Base-by-base conservation (phyloP, 2,888 invertebrate genomes). In the Diploptera punctata region DNA sequence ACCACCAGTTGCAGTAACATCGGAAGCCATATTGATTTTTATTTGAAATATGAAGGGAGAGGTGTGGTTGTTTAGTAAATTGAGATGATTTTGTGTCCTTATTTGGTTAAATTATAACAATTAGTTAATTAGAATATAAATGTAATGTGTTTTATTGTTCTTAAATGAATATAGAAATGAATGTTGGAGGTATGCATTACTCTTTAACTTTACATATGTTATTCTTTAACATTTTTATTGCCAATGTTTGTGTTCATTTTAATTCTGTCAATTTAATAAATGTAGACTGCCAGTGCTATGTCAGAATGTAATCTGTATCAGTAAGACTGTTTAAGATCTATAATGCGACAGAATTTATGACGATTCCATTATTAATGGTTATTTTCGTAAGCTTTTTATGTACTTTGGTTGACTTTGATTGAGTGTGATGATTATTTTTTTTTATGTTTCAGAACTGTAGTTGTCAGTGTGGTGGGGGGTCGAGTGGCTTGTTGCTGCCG, bases 21-120 rank as follows among this genome's bases (percentile, higher is more conserved):
- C 74, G 77, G 76, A 75, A 75, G 76, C 77, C 77, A 77, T 78
- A 78, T 78, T 77, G 78, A 78, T 78, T 77, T 77, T 65, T 47
- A 65, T 76, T 76, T 71, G 71, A 75, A 77, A 76, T 74, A 77
- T 75, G 75, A 75, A 73, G 75, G 74, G 75, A 77, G 76, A 78
- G 78, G 78, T 78, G 78, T 78, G 78, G 78, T 78, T 77, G 74
- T 74, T 74, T 68, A 60, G 18, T 19, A 61, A 52, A 62, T n/a
- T 69, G 65, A 70, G 49, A 62, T 65, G 70, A 62, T 49, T 70
- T 62, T 70, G 21, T 38, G n/a, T 2, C 38, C 18, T 54, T 68
- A 38, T 54, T 31, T 68, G 38, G 13, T 71, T 71, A 62, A 54
- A 71, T 57, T 29, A 68, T 57, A 21, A 54, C 43, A 21, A n/a